Conservation (phyloP, 1,140 invertebrate species). For the Drosophila saltans region DNA sequence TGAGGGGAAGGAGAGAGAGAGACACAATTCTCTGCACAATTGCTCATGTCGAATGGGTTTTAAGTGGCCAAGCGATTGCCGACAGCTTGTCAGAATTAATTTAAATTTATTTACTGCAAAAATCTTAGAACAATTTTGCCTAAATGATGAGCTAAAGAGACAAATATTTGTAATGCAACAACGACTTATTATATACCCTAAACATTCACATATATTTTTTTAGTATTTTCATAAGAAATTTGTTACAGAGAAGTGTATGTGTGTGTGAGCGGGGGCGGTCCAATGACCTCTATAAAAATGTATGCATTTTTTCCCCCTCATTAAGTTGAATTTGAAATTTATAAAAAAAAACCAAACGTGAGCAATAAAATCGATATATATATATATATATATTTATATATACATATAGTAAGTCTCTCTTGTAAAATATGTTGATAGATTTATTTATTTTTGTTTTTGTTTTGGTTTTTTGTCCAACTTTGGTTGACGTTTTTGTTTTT, state of each 20-base stretch:
- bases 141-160: slow-evolving; percentile 10
- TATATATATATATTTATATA: neutral
- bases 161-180: neutral
- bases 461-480: neutral
- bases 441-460: neutral
- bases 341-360: neutral
- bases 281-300: neutral
- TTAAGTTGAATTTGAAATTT: neutral
- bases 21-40: slow-evolving; percentile 38
- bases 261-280: neutral
- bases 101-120: slow-evolving; percentile 61
- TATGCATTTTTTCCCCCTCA: neutral
- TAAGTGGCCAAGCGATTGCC: slow-evolving; percentile 49
- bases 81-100: slow-evolving; percentile 60
- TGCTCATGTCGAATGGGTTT: slow-evolving; percentile 60
- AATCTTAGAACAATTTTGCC: slow-evolving; percentile 37
- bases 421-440: slow-evolving; percentile 1
- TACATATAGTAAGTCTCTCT: neutral
- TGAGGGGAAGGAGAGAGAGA: slow-evolving; percentile 10
- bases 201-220: neutral
- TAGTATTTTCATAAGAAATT: too few relatives aligned
- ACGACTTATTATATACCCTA: neutral
- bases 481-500: neutral
- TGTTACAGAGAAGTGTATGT: too few relatives aligned
- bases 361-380: neutral